Conservation (phyloP, 2,797 vertebrate species). For the Mionectes olivaceus region DNA sequence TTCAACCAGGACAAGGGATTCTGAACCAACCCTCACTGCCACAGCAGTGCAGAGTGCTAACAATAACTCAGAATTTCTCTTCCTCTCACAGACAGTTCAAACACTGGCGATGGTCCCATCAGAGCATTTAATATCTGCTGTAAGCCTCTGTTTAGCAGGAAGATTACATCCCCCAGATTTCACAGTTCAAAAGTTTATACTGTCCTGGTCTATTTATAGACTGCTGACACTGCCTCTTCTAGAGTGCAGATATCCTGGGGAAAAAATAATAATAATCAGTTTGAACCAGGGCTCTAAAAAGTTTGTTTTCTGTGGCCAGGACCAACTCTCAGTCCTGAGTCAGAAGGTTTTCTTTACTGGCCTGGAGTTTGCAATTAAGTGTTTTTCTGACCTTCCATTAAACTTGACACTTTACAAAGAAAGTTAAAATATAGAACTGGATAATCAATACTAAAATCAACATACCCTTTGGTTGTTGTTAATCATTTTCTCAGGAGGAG, state of each 20-base stretch:
- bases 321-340: background rate
- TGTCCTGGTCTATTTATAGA: constrained; percentile 71
- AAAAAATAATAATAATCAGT: background rate
- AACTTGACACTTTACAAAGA: background rate
- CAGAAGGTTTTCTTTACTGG: background rate
- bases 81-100: constrained; percentile 37
- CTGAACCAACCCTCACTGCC: background rate
- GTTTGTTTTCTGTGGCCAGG: background rate
- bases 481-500: background rate
- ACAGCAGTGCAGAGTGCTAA: background rate
- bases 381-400: background rate
- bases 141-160: constrained; percentile 75
- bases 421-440: constrained; percentile 3
- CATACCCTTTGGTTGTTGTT: background rate
- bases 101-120: constrained; percentile 22
- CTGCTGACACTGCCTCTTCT: constrained; percentile 47
- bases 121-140: constrained; percentile 78
- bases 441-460: background rate
- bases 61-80: constrained; percentile 4
- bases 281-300: background rate
- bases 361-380: background rate
- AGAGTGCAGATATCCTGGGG: background rate
- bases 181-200: constrained; percentile 76
- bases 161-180: constrained; percentile 74
- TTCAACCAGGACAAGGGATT: background rate